Evolutionary conservation across 2,113 vertebrate species (phyloP), one percentile per base, ranked within the genome.

Genomic region (Melospiza melodia): DNA sequence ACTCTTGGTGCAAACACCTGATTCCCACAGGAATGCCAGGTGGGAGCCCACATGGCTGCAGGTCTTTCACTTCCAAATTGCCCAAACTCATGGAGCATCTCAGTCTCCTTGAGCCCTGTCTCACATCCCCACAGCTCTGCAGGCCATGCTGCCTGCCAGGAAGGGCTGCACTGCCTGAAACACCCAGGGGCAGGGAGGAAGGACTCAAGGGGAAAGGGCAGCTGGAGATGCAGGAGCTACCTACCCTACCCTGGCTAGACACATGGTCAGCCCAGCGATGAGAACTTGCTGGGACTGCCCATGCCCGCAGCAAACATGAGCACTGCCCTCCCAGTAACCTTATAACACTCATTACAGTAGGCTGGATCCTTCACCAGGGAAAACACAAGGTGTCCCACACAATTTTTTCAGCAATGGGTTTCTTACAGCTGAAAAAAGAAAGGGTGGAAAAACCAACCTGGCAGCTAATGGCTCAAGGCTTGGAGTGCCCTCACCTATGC

Each of bases 251-350:
- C 6, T 35, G 23, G 3, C 11, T 30, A 49, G 57, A 46, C 13
- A 9, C 0, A 0, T 4, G 28, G 21, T 30, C 43, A 54, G 49
- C n/a, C 22, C 19, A 48, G 62, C 31, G 31, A 44, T 2, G 41
- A 66, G 63, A 63, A 37, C 43, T 24, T 21, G 35, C 41, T 37
- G 48, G 48, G 49, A 57, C 3, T 77, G 49, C 49, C 49, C 17
- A 4, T 52, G 15, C 14, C 43, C 52, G 48, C 33, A 46, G 22
- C 11, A 48, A 23, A 49, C 15, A n/a, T 10, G 4, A 87, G 74
- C 24, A 61, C 39, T n/a, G 35, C 61, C 61, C 10, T 72, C 66
- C 33, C 23, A 11, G 37, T 44, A 44, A 57, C 68, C 31, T 15
- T 49, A 1, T 10, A 58, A 76, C 0, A 19, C 14, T 54, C 19